Base-by-base conservation (phyloP, 2,888 invertebrate species). In the Diabrotica balteata region DNA sequence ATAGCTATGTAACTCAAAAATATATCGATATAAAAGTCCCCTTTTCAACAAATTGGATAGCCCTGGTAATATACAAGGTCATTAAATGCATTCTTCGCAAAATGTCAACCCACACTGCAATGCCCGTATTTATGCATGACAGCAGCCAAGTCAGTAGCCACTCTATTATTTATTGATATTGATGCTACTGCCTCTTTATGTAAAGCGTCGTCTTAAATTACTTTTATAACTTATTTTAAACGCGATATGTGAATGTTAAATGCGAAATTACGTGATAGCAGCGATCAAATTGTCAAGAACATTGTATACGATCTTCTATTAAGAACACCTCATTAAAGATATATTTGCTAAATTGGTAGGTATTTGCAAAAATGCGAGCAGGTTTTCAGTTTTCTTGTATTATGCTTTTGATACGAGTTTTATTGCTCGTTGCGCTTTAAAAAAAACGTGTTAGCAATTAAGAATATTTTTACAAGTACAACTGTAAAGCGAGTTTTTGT, bases 281-380 rank as follows among this genome's bases (percentile, higher is more conserved):
- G 60, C 68, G 59, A 73, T 73, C 71, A 73, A 75, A 54, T 70
- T 76, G 76, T 76, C 76, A 72, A 65, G 67, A 67, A 65, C 61
- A 65, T 74, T 74, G 76, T 77, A 72, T 73, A 75, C 71, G 72
- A 69, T 70, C 72, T 67, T 64, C 69, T 72, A 72, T 75, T 75
- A 70, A 73, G 71, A 66, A 71, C 73, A 74, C 72, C 73, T 75
- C 72, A 75, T 76, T 77, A 73, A 70, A 66, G 59, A 64, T 59
- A 71, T 72, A 74, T 74, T 73, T 72, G 68, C 71, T 70, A 75
- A 74, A 76, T 74, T 75, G 72, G 72, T 67, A 72, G 73, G 63
- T 73, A 71, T 70, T 63, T 57, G 69, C 61, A 72, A 76, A 76
- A 76, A 75, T 73, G 52, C 61, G 45, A 52, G 49, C 59, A 50